Conservation (phyloP, 2,113 vertebrate genomes). For the Orycteropus afer region DNA sequence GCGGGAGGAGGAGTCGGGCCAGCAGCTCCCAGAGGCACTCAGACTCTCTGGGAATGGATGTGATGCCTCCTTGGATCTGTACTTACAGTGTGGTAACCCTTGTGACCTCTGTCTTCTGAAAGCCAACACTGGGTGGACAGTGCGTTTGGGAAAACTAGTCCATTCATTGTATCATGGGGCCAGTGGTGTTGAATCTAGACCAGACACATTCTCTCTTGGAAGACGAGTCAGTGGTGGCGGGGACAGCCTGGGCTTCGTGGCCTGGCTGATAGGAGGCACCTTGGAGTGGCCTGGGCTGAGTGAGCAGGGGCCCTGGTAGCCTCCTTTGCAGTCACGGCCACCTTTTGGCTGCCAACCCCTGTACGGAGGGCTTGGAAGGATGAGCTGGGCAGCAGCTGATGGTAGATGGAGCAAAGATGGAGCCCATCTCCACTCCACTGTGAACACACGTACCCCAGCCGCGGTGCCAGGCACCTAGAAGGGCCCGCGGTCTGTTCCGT, state of each 20-base stretch:
- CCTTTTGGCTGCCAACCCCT: background rate
- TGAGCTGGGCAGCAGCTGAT: rapidly evolving
- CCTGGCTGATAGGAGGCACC: background rate
- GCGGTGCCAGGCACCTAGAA: background rate
- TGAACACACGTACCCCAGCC: background rate
- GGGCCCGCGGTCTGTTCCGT: background rate
- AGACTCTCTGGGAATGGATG: background rate
- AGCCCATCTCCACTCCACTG: background rate
- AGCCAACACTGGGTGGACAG: background rate
- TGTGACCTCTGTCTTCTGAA: background rate
- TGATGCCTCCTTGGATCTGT: background rate
- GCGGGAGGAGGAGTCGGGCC: background rate
- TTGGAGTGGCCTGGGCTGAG: background rate
- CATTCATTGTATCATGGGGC: background rate
- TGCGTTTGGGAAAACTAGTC: background rate
- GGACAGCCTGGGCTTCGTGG: background rate
- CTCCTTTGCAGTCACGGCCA: background rate
- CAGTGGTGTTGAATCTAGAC: background rate
- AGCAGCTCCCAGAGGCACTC: background rate
- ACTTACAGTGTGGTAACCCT: background rate
- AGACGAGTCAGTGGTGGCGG: background rate
- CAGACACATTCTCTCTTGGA: constrained; percentile 34
- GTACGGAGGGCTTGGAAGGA: background rate
- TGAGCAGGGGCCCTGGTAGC: background rate
- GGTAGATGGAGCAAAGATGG: background rate